These are phyloP conservation scores for Gortyna flavago DNA, from an alignment of 2,888 invertebrate species.

Conservation along the genomic window DNA sequence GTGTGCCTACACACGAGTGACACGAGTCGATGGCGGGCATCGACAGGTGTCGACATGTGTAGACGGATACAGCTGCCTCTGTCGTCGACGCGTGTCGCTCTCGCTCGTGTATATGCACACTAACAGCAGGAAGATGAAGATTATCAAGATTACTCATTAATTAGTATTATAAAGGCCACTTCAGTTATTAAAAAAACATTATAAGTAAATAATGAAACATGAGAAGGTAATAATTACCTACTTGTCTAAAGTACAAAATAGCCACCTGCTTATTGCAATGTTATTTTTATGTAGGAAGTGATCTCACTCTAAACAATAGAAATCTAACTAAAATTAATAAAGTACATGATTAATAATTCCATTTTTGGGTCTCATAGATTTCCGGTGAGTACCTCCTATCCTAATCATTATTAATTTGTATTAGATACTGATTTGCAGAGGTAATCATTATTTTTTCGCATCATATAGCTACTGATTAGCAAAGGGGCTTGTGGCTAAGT, in stretches of 20 bases:
- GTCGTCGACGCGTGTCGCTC: neutral
- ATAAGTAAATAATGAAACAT: constrained; percentile 12
- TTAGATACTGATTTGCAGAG: neutral
- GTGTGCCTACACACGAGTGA: no score
- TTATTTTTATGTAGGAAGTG: constrained; percentile 16
- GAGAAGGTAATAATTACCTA: constrained; percentile 12
- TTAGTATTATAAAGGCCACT: constrained; percentile 20
- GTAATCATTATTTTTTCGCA: no score
- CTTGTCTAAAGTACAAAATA: neutral
- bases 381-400: no score
- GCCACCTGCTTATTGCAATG: neutral
- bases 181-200: constrained; percentile 31
- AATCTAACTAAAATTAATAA: neutral
- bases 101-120: neutral
- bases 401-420: neutral
- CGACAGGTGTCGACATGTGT: no score
- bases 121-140: constrained; percentile 29
- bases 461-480: neutral
- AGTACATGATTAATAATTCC: neutral
- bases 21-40: no score
- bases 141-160: constrained; percentile 24
- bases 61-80: no score
- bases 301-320: constrained; percentile 9
- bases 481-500: no score
- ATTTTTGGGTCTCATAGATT: neutral